Evolutionary conservation across 1,140 invertebrate genomes (phyloP).

Genomic region (Drosophila cardini): DNA sequence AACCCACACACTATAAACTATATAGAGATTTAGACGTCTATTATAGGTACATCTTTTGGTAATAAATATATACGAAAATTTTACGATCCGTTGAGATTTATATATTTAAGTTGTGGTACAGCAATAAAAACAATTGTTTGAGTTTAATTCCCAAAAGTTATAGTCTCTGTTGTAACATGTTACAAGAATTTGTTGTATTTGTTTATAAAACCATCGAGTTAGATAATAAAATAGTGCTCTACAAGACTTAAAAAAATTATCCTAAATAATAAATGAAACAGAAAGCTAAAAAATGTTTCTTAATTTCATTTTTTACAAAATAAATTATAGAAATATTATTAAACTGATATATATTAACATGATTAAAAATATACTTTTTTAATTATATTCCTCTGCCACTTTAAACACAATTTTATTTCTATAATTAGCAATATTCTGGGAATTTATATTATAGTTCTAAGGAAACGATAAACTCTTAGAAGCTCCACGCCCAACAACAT

Average conservation of each 20-base stretch:
- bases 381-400: no score
- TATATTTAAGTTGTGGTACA: background rate
- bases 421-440: background rate
- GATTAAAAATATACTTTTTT: no score
- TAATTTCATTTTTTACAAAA: no score
- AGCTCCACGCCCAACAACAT: constrained; percentile 27
- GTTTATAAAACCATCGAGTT: no score
- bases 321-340: no score
- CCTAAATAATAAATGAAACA: no score
- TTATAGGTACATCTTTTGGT: background rate
- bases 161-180: background rate
- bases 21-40: constrained; percentile 17
- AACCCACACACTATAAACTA: constrained; percentile 30
- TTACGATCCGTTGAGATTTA: constrained; percentile 6
- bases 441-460: background rate
- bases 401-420: background rate
- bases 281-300: no score
- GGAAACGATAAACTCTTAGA: background rate
- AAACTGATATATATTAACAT: no score
- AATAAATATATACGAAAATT: constrained; percentile 16
- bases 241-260: no score
- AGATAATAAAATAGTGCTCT: no score
- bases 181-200: no score
- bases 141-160: background rate
- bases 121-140: constrained; percentile 1